Evolutionary conservation across 2,888 invertebrate genomes (phyloP).

Genomic region (Apoderus coryli): DNA sequence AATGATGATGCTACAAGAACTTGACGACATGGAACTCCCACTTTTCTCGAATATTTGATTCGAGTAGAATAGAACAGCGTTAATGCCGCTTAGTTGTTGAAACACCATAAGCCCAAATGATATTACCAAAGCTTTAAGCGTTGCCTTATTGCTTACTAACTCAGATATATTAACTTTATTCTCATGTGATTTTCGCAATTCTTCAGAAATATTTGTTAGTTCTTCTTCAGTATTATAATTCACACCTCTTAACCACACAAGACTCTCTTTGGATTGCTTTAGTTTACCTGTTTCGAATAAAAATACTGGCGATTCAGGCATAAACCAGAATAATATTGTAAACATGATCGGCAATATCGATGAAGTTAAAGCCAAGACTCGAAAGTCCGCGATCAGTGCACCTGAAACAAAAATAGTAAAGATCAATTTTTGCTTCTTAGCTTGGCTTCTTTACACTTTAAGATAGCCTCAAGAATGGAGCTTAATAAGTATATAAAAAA

Average conservation of each 20-base stretch:
- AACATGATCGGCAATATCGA: slow-evolving; percentile 32
- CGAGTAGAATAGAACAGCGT: slow-evolving; percentile 30
- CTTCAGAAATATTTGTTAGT: slow-evolving; percentile 35
- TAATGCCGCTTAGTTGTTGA: slow-evolving; percentile 32
- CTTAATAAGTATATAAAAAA: too few species aligned
- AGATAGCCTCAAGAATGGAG: too few species aligned
- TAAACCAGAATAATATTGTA: slow-evolving; percentile 35
- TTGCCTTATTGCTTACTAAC: slow-evolving; percentile 19
- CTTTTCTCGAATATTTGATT: slow-evolving; percentile 27
- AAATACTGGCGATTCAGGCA: slow-evolving; percentile 60
- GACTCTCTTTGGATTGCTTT: slow-evolving; percentile 42
- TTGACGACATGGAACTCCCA: slow-evolving; percentile 23
- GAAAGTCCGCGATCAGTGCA: slow-evolving; percentile 31
- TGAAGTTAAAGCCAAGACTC: slow-evolving; percentile 32
- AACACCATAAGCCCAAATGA: slow-evolving; percentile 34
- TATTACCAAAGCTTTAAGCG: slow-evolving; percentile 24
- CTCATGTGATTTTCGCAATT: slow-evolving; percentile 33
- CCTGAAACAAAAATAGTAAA: slow-evolving; percentile 19
- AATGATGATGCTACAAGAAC: slow-evolving; percentile 32
- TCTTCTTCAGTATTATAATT: slow-evolving; percentile 43
- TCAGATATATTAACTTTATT: slow-evolving; percentile 36
- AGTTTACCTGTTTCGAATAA: slow-evolving; percentile 39
- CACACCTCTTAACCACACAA: slow-evolving; percentile 47
- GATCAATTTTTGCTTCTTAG: too few species aligned
- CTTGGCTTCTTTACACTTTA: too few species aligned